A percentile compares a stretch with the other conserved stretches of the same genome.
Evolutionary conservation across 2,797 vertebrate species (phyloP).

Genomic region (Enteromius thamalakanensis): DNA sequence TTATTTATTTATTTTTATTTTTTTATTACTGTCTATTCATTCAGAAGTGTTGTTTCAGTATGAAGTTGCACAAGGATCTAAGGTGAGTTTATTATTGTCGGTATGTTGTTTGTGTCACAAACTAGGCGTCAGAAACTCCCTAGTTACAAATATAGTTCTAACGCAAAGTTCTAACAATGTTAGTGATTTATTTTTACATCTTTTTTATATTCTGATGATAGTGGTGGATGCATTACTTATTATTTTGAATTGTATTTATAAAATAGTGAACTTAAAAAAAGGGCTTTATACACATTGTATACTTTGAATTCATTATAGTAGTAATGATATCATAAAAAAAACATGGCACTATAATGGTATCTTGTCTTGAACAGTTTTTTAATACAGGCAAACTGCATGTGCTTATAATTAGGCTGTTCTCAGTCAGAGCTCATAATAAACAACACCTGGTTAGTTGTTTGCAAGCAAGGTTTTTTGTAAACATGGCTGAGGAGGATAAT

Average conservation of each 20-base stretch:
- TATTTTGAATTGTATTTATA: neutral
- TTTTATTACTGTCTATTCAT: neutral
- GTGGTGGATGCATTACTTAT: neutral
- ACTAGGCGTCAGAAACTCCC: neutral
- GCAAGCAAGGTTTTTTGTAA: neutral
- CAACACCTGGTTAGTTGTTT: neutral
- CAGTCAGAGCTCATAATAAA: neutral
- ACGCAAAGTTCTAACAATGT: neutral
- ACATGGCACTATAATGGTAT: too few species aligned
- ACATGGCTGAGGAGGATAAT: neutral
- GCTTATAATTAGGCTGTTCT: neutral
- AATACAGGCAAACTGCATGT: neutral
- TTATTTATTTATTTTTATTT: neutral
- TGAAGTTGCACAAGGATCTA: conserved; percentile 12
- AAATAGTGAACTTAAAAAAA: neutral
- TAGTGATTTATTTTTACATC: neutral
- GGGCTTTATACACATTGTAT: neutral
- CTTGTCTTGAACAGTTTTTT: neutral
- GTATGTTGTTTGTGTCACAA: neutral
- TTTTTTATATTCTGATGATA: neutral
- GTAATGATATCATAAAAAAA: neutral
- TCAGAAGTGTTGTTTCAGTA: neutral
- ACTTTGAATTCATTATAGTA: neutral
- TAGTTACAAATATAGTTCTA: neutral
- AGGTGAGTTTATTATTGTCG: conserved; percentile 17